These are phyloP conservation scores for Sciurus niger DNA, from an alignment of 2,113 vertebrate genomes.

Conservation along the genomic window DNA sequence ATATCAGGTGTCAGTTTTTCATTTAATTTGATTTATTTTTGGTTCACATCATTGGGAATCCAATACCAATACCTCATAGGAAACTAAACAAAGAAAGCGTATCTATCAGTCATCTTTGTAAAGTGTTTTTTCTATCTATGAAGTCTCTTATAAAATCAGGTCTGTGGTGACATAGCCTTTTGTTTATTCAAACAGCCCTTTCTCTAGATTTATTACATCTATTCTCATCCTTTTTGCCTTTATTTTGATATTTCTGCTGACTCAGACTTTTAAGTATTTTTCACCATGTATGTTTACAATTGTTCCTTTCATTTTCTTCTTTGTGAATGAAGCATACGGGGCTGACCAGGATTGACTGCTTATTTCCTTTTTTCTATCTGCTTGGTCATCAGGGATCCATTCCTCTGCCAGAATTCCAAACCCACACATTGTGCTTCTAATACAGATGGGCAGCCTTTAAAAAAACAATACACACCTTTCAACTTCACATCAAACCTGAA, in stretches of 20 bases:
- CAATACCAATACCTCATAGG: neutral
- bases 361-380: neutral
- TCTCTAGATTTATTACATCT: neutral
- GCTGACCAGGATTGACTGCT: neutral
- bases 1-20: neutral
- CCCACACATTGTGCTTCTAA: neutral
- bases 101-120: neutral
- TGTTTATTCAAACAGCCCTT: neutral
- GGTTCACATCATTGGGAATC: conserved; percentile 44
- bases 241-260: neutral
- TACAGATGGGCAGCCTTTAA: neutral
- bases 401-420: neutral
- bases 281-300: neutral
- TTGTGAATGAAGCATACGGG: neutral
- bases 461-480: neutral
- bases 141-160: neutral
- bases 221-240: neutral
- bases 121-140: neutral
- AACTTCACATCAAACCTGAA: neutral
- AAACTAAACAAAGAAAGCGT: conserved; percentile 19
- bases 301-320: conserved; percentile 30
- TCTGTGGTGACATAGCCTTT: neutral
- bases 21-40: conserved; percentile 46
- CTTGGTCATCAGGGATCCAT: neutral
- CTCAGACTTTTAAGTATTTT: neutral